phyloP scores from a whole-genome alignment of 2,888 invertebrate genomes.

The Noctua janthe region DNA sequence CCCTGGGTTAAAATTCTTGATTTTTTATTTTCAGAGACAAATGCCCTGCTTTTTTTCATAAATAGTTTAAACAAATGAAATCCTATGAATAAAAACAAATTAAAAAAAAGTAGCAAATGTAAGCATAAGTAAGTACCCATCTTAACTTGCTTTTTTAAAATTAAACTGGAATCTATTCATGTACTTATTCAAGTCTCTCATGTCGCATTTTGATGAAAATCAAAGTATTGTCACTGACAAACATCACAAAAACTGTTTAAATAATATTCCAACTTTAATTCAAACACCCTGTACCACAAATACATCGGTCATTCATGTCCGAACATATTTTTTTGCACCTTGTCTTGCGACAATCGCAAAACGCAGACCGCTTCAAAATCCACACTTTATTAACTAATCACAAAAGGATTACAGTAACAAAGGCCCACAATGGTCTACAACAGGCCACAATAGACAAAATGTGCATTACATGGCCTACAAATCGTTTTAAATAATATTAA shows the following conservation, averaged over 20 bases:
- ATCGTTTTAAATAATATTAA: slow-evolving; percentile 68
- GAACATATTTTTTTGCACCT: slow-evolving; percentile 82
- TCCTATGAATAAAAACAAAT: not conserved
- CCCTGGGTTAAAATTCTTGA: not conserved
- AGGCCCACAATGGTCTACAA: slow-evolving; percentile 59
- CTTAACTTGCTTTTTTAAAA: not conserved
- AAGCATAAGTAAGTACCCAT: not conserved
- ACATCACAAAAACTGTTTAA: not conserved
- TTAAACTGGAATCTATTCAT: not conserved
- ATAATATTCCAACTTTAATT: not conserved
- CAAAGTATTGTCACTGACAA: not conserved
- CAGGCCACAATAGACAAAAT: slow-evolving; percentile 70
- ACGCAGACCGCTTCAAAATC: slow-evolving; percentile 76
- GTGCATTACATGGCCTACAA: slow-evolving; percentile 68
- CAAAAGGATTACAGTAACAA: slow-evolving; percentile 79
- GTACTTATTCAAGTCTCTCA: not conserved
- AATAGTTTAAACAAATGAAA: not conserved
- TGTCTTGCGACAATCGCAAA: slow-evolving; percentile 74
- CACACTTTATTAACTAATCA: slow-evolving; percentile 79
- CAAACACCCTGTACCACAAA: slow-evolving; percentile 72
- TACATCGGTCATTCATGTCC: slow-evolving; percentile 84
- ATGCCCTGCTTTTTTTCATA: not conserved
- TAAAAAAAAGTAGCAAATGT: too few relatives aligned
- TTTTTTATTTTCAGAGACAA: not conserved
- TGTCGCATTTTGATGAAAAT: not conserved